Conservation (phyloP, 2,888 invertebrate genomes). For the Baronia brevicornis region DNA sequence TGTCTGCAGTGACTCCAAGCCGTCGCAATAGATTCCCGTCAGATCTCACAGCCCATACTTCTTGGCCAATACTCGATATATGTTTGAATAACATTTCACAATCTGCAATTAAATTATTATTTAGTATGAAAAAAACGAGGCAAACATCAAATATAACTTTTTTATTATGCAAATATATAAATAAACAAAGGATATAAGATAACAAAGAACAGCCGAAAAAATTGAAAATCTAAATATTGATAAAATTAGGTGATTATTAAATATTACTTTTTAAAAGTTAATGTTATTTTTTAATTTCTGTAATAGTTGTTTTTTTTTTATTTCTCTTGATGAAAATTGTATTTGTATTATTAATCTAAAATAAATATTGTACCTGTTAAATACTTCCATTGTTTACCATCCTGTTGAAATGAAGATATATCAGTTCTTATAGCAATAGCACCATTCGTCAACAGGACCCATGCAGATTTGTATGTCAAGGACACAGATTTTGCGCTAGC, state of each 20-base stretch:
- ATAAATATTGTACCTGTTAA: conserved; percentile 58
- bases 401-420: conserved; percentile 83
- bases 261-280: no score
- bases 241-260: no score
- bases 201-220: no score
- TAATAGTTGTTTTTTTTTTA: no score
- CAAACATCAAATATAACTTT: no score
- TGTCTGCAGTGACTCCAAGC: conserved; percentile 82
- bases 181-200: no score
- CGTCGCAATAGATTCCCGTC: conserved; percentile 82
- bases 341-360: not conserved
- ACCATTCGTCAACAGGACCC: conserved; percentile 86
- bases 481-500: conserved; percentile 82
- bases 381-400: conserved; percentile 90
- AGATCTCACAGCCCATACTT: conserved; percentile 85
- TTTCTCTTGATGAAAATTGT: not conserved
- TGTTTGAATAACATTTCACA: conserved; percentile 78
- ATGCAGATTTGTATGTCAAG: conserved; percentile 82
- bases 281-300: no score
- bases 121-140: conserved; percentile 2
- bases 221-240: not conserved
- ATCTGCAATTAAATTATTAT: conserved; percentile 33
- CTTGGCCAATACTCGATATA: conserved; percentile 80
- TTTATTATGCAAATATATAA: no score
- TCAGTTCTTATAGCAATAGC: conserved; percentile 86